Evolutionary conservation across 1,140 invertebrate genomes (phyloP).

Genomic region (Archivesica marissinica): DNA sequence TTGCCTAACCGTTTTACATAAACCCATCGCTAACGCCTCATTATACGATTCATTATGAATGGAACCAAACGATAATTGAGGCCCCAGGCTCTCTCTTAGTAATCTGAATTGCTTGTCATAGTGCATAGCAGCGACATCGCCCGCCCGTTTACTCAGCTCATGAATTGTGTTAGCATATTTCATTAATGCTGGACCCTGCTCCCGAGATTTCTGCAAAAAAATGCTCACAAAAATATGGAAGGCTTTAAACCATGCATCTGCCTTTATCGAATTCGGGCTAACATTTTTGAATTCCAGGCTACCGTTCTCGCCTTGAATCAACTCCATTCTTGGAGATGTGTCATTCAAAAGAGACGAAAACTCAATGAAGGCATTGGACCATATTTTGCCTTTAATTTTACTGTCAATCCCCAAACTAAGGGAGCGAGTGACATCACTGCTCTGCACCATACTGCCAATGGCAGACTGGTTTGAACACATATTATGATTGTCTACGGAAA

Average conservation of each 20-base stretch:
- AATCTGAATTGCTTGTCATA: slow-evolving; percentile 25
- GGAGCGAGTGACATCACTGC: too few relatives aligned
- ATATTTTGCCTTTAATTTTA: neutral
- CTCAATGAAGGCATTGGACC: neutral
- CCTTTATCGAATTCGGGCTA: neutral
- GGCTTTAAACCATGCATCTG: neutral
- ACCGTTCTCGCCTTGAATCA: neutral
- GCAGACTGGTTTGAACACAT: too few relatives aligned
- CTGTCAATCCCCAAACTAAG: too few relatives aligned
- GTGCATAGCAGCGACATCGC: slow-evolving; percentile 29
- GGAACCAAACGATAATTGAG: neutral
- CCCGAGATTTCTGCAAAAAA: neutral
- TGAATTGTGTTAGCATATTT: neutral
- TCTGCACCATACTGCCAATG: too few relatives aligned
- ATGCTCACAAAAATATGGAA: slow-evolving; percentile 40
- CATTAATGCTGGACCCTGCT: neutral
- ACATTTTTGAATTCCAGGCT: neutral
- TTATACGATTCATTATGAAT: neutral
- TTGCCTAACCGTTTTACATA: slow-evolving; percentile 3
- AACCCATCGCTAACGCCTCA: neutral
- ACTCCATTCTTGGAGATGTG: neutral
- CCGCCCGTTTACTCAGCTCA: neutral
- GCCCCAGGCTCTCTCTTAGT: neutral
- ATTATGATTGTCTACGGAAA: too few relatives aligned
- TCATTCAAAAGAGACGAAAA: neutral